Base-by-base conservation (phyloP, 2,888 invertebrate species). In the Cryptops parisi region DNA sequence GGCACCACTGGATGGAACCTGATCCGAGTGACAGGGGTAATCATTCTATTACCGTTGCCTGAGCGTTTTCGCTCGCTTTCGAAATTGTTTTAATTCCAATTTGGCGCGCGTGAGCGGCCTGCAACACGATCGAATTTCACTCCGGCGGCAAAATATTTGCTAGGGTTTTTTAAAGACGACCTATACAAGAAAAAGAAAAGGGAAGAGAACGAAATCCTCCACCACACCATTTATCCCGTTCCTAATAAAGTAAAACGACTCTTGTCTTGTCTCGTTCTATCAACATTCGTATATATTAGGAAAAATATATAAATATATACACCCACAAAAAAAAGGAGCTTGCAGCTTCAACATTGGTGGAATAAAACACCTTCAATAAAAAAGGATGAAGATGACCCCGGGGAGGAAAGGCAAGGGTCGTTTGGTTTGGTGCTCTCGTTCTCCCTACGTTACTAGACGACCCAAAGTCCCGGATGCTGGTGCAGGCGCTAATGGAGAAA, bases 401-500 rank as follows among this genome's bases (percentile, higher is more conserved):
- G n/a, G n/a, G n/a, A n/a, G n/a, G n/a, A n/a, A n/a, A n/a, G n/a
- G n/a, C n/a, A n/a, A n/a, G n/a, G n/a, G n/a, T n/a, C n/a, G n/a
- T n/a, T n/a, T n/a, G n/a, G n/a, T n/a, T n/a, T n/a, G n/a, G n/a
- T n/a, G n/a, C n/a, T n/a, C n/a, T n/a, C n/a, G n/a, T n/a, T 15
- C 33, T 33, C 6, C 33, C 33, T 33, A 6, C 33, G 33, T 33
- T 15, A 33, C 9, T 6, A 15, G 33, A 15, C 48, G 15, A 33
- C 48, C 48, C 38, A n/a, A n/a, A n/a, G n/a, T n/a, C n/a, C n/a
- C n/a, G n/a, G n/a, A n/a, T n/a, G n/a, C n/a, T n/a, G n/a, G n/a
- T n/a, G n/a, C n/a, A n/a, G n/a, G n/a, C n/a, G n/a, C n/a, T 48
- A 48, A 48, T 48, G 48, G 48, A 33, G 21, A 48, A 48, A 48